Conservation (phyloP, 2,888 invertebrate genomes). For the Cosmopolites sordidus region DNA sequence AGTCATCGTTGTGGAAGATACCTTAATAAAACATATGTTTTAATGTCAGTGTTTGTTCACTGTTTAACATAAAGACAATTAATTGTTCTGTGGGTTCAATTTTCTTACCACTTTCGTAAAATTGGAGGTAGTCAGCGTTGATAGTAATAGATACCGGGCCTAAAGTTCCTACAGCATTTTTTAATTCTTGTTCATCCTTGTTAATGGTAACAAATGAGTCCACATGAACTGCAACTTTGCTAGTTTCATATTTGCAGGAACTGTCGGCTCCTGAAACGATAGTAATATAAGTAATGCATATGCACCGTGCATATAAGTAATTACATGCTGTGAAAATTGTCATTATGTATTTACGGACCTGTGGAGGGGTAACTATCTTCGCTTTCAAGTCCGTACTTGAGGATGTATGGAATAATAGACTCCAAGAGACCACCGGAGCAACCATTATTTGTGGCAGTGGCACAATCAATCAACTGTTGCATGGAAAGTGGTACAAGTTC, state of each 20-base stretch:
- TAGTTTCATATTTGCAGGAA: slow-evolving; percentile 9
- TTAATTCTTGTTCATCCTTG: slow-evolving; percentile 13
- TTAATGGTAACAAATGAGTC: slow-evolving; percentile 1
- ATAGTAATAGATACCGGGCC: slow-evolving; percentile 24
- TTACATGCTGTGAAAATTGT: background rate
- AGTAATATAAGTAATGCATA: background rate
- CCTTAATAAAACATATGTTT: background rate
- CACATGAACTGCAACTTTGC: slow-evolving; percentile 17
- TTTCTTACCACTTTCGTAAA: slow-evolving; percentile 11
- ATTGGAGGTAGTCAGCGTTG: slow-evolving; percentile 14
- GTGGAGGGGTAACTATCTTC: slow-evolving; percentile 30
- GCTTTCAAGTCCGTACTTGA: slow-evolving; percentile 26
- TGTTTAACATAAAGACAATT: background rate
- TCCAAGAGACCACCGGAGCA: slow-evolving; percentile 54
- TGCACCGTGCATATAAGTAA: too few relatives aligned
- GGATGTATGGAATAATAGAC: slow-evolving; percentile 47
- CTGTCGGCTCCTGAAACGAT: background rate
- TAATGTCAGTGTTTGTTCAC: background rate
- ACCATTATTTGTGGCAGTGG: slow-evolving; percentile 48
- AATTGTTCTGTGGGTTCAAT: background rate
- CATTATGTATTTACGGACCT: too few relatives aligned
- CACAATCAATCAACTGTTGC: slow-evolving; percentile 55
- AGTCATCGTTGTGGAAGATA: too few relatives aligned
- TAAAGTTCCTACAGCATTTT: slow-evolving; percentile 19
- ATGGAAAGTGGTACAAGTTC: slow-evolving; percentile 52